Evolutionary conservation across 2,797 vertebrate genomes (phyloP), one percentile per base, ranked within the genome.

Genomic region (Perodicticus potto): DNA sequence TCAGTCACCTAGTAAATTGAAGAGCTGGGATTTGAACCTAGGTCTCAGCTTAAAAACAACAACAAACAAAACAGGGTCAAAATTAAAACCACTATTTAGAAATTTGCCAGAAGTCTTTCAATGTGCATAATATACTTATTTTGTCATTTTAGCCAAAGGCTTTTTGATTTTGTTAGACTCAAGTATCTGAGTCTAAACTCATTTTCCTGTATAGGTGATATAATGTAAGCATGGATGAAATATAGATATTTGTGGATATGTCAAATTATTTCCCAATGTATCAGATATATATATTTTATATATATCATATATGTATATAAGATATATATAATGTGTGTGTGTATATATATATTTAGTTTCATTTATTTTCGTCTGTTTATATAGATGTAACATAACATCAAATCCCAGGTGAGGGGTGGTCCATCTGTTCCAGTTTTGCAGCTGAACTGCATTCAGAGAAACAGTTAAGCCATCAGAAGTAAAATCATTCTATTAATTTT

Each of bases 91-190:
- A 67, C 34, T 25, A 27, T 94, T 86, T 40, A 78, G 84, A 69
- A 63, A 5, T 11, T 88, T 32, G 72, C 22, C 23, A 25, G 89
- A 94, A 70, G 3, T 86, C 45, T 91, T 94, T 91, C 81, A 85
- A 77, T 88, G 16, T 77, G 27, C 25, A 63, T 34, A 87, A 12
- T 88, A n/a, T 73, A 25, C 4, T 32, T 85, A 76, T 73, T 91
- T 93, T 80, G 43, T 86, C 93, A 90, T 55, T 89, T 92, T 80
- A 81, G 37, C 16, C 25, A 69, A 93, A 89, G 32, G 0, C 69
- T n/a, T 72, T 94, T 91, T 94, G 73, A 91, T 40, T 94, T 93
- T 94, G 55, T 92, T 94, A 29, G n/a, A 72, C 45, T 94, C 40
- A 86, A 96, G 32, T 70, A 86, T 93, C 57, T 93, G 86, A 22